Evolutionary conservation across 30 jellyfish, hydroid and myxozoan species (phyloP).

Genomic region (Pseudorhiza aurosa): DNA sequence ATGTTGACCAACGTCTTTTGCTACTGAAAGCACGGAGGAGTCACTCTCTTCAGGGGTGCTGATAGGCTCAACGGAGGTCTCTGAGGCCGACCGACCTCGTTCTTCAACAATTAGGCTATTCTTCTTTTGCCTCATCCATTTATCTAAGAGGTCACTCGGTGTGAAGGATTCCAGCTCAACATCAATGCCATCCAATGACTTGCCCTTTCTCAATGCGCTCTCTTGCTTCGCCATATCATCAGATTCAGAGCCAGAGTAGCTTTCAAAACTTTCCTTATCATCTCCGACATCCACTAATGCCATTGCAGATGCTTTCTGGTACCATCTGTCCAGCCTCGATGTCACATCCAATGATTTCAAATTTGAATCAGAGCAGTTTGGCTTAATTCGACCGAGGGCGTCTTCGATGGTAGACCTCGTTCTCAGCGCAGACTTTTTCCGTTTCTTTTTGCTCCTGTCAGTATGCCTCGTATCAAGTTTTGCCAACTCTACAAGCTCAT

Average conservation of each 20-base stretch:
- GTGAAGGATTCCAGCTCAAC: constrained; percentile 22
- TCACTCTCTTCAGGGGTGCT: constrained; percentile 20
- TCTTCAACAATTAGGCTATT: constrained; percentile 34
- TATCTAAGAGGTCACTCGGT: constrained; percentile 36
- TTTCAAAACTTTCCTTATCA: constrained; percentile 23
- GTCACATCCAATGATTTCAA: constrained; percentile 34
- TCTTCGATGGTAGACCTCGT: background rate
- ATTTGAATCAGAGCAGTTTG: constrained; percentile 34
- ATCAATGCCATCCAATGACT: constrained; percentile 41
- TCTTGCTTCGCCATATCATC: constrained; percentile 15
- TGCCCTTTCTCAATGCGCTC: constrained; percentile 22
- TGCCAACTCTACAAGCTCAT: constrained; percentile 63
- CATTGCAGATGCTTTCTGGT: constrained; percentile 47
- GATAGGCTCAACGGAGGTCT: constrained; percentile 47
- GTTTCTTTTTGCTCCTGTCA: constrained; percentile 17
- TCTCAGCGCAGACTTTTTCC: constrained; percentile 34
- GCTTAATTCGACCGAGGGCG: constrained; percentile 4
- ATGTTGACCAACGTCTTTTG: constrained; percentile 13
- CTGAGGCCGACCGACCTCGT: constrained; percentile 50
- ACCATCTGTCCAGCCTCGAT: constrained; percentile 53
- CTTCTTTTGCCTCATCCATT: constrained; percentile 68
- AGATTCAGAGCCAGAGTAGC: constrained; percentile 60
- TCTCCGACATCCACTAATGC: constrained; percentile 31
- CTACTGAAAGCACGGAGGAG: constrained; percentile 40
- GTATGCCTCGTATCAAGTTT: constrained; percentile 20